phyloP scores from a whole-genome alignment of 2,888 invertebrate species.

The Tipula helvola region DNA sequence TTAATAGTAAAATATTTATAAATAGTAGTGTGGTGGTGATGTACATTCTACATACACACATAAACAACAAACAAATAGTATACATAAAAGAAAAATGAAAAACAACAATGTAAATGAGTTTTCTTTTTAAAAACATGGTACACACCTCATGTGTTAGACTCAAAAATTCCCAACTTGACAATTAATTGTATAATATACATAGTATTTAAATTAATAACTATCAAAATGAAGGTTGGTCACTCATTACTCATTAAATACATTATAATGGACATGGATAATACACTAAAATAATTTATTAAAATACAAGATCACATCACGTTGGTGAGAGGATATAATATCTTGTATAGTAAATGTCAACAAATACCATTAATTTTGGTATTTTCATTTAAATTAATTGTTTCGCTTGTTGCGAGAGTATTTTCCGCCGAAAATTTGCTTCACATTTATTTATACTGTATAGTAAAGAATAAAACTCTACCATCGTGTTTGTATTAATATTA shows the following conservation, averaged over 20 bases:
- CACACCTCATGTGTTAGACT: background rate
- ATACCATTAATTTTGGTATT: background rate
- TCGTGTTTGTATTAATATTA: no score
- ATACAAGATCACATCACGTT: no score
- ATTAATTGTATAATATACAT: background rate
- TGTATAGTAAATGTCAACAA: background rate
- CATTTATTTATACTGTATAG: background rate
- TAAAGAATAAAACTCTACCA: no score
- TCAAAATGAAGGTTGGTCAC: background rate
- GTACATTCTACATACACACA: background rate
- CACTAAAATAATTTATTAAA: background rate
- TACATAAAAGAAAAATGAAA: background rate
- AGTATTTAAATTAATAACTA: background rate
- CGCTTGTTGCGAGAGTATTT: background rate
- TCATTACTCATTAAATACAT: background rate
- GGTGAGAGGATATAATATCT: background rate
- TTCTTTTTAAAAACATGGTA: background rate
- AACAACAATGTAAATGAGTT: background rate
- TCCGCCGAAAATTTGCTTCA: background rate
- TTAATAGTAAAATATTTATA: background rate
- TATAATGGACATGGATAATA: background rate
- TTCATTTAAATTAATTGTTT: background rate
- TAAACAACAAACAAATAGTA: background rate
- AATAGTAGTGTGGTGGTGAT: background rate
- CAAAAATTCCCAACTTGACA: background rate